These are phyloP conservation scores for Cotesia glomerata DNA, from an alignment of 1,140 invertebrate genomes.

Conservation along the genomic window DNA sequence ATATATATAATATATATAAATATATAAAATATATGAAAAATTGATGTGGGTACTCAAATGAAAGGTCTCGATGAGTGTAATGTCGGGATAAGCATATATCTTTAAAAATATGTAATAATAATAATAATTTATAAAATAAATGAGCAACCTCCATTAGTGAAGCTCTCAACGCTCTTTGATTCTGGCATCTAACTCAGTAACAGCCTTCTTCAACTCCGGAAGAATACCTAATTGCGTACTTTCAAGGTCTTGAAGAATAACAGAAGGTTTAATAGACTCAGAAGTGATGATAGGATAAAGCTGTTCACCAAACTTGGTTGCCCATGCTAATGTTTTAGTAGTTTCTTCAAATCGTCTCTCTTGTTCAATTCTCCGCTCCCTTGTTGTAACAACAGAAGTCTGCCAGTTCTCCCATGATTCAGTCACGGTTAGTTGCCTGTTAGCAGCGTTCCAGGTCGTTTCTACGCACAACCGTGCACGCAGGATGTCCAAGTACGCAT, in stretches of 20 bases:
- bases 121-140: background rate
- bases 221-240: slow-evolving; percentile 67
- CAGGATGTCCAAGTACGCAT: slow-evolving; percentile 76
- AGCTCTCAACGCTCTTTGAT: slow-evolving; percentile 70
- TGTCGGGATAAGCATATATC: no score
- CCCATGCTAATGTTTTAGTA: slow-evolving; percentile 78
- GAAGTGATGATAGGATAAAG: slow-evolving; percentile 79
- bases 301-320: slow-evolving; percentile 75
- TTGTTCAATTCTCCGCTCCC: slow-evolving; percentile 72
- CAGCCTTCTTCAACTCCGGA: slow-evolving; percentile 70
- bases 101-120: no score
- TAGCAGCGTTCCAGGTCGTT: slow-evolving; percentile 71
- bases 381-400: slow-evolving; percentile 68
- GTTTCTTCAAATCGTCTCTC: slow-evolving; percentile 78
- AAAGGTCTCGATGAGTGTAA: no score
- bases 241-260: slow-evolving; percentile 68
- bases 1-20: no score
- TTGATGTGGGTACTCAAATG: no score
- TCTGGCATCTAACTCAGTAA: slow-evolving; percentile 74
- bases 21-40: no score
- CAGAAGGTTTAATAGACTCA: slow-evolving; percentile 66
- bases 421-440: slow-evolving; percentile 71
- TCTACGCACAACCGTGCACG: slow-evolving; percentile 74
- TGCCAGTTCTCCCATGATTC: slow-evolving; percentile 76
- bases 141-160: slow-evolving; percentile 56